Conservation (phyloP, 2,113 vertebrate genomes). For the Heterotis niloticus region DNA sequence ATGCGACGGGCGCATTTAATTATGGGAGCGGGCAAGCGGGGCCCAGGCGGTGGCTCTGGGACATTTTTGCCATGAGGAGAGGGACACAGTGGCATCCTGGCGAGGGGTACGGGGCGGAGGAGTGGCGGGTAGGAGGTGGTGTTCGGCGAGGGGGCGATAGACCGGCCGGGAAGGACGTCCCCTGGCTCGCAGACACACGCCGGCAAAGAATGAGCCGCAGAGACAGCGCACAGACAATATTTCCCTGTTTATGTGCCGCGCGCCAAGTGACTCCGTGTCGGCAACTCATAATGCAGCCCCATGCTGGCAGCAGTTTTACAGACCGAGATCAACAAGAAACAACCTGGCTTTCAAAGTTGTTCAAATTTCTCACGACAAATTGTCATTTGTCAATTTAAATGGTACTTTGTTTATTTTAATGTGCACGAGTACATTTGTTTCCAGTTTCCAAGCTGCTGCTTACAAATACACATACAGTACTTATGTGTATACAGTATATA, state of each 20-base stretch:
- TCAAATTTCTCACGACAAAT: background rate
- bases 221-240: conserved; percentile 14
- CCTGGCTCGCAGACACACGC: conserved; percentile 40
- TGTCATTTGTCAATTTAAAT: no score
- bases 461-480: no score
- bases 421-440: no score
- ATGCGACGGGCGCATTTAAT: conserved; percentile 54
- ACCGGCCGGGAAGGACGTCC: conserved; percentile 40
- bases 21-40: conserved; percentile 42
- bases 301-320: background rate
- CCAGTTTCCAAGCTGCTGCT: no score
- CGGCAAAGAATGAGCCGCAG: background rate
- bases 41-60: conserved; percentile 33
- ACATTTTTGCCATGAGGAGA: conserved; percentile 33
- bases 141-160: conserved; percentile 32
- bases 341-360: background rate
- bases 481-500: background rate
- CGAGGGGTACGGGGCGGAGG: conserved; percentile 10
- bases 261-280: conserved; percentile 35
- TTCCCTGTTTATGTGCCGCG: conserved; percentile 37
- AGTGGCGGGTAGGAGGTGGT: conserved; percentile 19
- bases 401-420: background rate
- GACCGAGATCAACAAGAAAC: background rate
- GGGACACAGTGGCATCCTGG: background rate
- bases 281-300: background rate